Evolutionary conservation across 1,140 invertebrate genomes (phyloP).

Genomic region (Drosophila parvula): DNA sequence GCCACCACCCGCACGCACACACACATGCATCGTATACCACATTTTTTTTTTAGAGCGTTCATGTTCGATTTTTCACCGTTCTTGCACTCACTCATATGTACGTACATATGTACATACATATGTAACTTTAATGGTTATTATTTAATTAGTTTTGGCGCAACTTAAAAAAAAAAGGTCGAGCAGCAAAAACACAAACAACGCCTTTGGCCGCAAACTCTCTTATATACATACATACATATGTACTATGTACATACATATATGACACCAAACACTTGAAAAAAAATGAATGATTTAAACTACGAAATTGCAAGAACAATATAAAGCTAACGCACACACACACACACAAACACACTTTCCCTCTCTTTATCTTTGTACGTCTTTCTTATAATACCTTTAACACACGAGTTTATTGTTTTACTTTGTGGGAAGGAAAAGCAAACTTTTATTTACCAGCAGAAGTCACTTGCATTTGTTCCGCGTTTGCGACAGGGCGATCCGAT

Average conservation of each 20-base stretch:
- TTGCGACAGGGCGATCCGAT: conserved; percentile 14
- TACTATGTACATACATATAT: conserved; percentile 9
- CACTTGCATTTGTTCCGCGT: conserved; percentile 13
- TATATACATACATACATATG: conserved; percentile 18
- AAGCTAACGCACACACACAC: background rate
- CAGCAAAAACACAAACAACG: conserved; percentile 24
- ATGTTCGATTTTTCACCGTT: conserved; percentile 80
- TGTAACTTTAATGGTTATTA: conserved; percentile 32
- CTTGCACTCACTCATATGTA: conserved; percentile 43
- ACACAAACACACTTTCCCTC: conserved; percentile 1
- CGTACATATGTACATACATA: conserved; percentile 1
- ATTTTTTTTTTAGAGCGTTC: conserved; percentile 55
- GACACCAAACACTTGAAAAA: conserved; percentile 38
- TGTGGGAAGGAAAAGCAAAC: conserved; percentile 1
- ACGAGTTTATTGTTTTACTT: conserved; percentile 17
- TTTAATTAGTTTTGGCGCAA: conserved; percentile 55
- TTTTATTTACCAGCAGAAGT: conserved; percentile 23
- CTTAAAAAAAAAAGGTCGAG: conserved; percentile 14
- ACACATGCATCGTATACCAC: conserved; percentile 22
- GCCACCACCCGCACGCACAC: conserved; percentile 51
- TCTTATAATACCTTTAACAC: conserved; percentile 14
- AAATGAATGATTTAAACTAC: conserved; percentile 16
- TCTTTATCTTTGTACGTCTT: background rate
- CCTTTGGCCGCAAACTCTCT: conserved; percentile 17
- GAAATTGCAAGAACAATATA: conserved; percentile 5